Percentiles rank a stretch among this genome's conserved stretches.
Evolutionary conservation across 2,888 invertebrate species (phyloP).

Genomic region (Polydrusus pterygomalis): DNA sequence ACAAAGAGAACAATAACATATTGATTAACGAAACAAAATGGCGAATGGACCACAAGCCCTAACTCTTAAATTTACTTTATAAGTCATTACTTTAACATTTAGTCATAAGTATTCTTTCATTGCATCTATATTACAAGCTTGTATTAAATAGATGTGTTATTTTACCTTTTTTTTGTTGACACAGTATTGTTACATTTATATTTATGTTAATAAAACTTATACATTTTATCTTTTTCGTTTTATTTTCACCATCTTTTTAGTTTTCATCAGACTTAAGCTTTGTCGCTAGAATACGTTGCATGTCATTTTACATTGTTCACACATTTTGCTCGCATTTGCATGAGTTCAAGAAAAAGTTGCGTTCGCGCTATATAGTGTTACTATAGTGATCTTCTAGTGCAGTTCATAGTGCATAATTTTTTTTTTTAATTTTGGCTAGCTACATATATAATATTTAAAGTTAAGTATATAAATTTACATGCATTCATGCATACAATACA

Average conservation of each 20-base stretch:
- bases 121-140: slow-evolving; percentile 20
- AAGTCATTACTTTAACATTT: background rate
- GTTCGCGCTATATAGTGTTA: slow-evolving; percentile 8
- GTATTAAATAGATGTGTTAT: slow-evolving; percentile 11
- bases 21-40: too few relatives aligned
- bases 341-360: slow-evolving; percentile 1
- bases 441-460: slow-evolving; percentile 29
- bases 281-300: slow-evolving; percentile 9
- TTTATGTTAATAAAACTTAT: slow-evolving; percentile 38
- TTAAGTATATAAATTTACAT: slow-evolving; percentile 37
- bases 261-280: slow-evolving; percentile 22
- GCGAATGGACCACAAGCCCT: too few relatives aligned
- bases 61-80: background rate
- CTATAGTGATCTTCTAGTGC: slow-evolving; percentile 31
- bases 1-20: too few relatives aligned
- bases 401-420: slow-evolving; percentile 35
- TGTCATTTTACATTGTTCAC: slow-evolving; percentile 4
- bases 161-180: slow-evolving; percentile 18
- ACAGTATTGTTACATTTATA: slow-evolving; percentile 39
- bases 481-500: slow-evolving; percentile 25
- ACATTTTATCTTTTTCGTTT: slow-evolving; percentile 39
- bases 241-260: slow-evolving; percentile 32
- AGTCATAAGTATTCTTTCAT: slow-evolving; percentile 1
- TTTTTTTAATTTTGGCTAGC: slow-evolving; percentile 28
- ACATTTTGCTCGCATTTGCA: slow-evolving; percentile 17